Evolutionary conservation across 2,888 invertebrate species (phyloP), one percentile per base, ranked within the genome.

Genomic region (Conistra vaccinii): DNA sequence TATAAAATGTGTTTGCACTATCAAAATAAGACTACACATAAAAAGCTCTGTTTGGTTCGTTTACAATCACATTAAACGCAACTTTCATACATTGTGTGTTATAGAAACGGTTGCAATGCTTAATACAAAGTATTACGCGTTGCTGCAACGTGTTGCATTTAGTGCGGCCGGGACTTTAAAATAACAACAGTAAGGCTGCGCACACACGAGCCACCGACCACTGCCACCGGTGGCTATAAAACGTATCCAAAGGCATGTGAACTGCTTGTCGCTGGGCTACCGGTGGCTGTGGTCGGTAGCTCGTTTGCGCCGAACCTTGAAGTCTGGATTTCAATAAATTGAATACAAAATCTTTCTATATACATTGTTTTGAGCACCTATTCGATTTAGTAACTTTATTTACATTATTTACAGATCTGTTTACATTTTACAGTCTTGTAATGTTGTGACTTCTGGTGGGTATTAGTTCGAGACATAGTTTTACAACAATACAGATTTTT

Each of bases 361-460:
- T 80, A 85, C 53, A 83, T 71, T 61, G 48, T 74, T 85, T 77
- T 78, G 78, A 89, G 85, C 85, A 85, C 85, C 87, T 87, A 77
- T 71, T 69, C 66, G 70, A 72, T 82, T 81, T 85, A 85, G 65
- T 75, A 75, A 69, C 58, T 69, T 79, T 88, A 88, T 88, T 79
- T 80, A 88, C 80, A 88, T 71, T 87, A 86, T 86, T 73, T 86
- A 86, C 86, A 86, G 80, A 82, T 87, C 83, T 81, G 63, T 69
- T 75, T 72, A 88, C 32, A 79, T 51, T 74, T 75, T 72, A 83
- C 86, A 88, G 84, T 86, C 88, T 86, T 88, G 48, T 53, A 58
- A 53, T 53, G 51, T 74, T 81, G 67, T 76, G 83, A 81, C 73
- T 69, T 32, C n/a, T 67, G 83, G 69, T 72, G 86, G 72, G 65